Conservation (phyloP, 2,113 vertebrate species). For the Phrynosoma blainvillii region DNA sequence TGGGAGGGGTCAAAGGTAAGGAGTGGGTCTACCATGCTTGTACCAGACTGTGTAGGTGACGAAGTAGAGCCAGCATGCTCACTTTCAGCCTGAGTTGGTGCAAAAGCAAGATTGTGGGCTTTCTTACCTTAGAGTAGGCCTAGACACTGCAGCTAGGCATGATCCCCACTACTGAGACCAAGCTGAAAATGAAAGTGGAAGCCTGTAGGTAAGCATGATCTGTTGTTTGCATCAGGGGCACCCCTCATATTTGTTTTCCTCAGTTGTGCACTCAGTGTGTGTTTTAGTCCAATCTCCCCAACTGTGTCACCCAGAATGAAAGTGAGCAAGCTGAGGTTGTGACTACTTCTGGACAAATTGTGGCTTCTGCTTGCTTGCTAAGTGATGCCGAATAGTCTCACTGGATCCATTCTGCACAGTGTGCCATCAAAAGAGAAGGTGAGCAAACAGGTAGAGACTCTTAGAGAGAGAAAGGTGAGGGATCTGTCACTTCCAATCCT, state of each 20-base stretch:
- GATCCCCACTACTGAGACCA: background rate
- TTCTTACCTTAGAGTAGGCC: too few relatives aligned
- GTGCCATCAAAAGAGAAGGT: background rate
- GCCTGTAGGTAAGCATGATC: background rate
- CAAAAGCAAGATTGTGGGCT: background rate
- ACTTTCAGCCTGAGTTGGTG: too few relatives aligned
- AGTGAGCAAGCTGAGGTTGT: too few relatives aligned
- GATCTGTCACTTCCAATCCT: background rate
- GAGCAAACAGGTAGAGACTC: background rate
- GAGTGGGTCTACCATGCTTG: background rate
- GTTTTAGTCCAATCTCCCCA: too few relatives aligned
- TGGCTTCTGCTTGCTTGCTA: background rate
- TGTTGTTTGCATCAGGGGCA: too few relatives aligned
- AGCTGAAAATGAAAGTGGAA: background rate
- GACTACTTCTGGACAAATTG: too few relatives aligned
- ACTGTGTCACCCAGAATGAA: too few relatives aligned
- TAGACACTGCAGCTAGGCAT: background rate
- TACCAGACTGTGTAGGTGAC: background rate
- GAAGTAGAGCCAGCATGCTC: background rate
- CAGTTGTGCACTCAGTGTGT: too few relatives aligned
- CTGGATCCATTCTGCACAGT: background rate
- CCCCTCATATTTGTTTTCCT: too few relatives aligned
- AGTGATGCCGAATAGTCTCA: background rate
- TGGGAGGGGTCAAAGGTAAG: background rate
- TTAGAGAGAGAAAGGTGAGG: background rate